Evolutionary conservation across 1,140 invertebrate genomes (phyloP).

Genomic region (Drosophila biarmipes): DNA sequence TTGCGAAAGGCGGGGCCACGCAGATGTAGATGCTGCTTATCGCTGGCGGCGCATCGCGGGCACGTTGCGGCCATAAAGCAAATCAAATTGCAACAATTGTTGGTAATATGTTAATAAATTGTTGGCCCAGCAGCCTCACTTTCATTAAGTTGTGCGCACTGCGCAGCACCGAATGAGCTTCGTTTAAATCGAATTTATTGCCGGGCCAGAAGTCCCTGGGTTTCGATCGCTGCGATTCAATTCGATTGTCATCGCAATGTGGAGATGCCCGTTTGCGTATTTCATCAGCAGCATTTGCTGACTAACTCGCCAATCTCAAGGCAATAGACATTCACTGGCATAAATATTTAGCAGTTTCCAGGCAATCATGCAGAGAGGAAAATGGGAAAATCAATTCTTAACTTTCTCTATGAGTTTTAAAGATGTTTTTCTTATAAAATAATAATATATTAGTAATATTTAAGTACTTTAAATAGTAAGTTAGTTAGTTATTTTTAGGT

Average conservation of each 20-base stretch:
- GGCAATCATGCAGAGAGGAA: slow-evolving; percentile 14
- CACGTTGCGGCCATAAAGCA: slow-evolving; percentile 77
- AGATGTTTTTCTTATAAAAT: neutral
- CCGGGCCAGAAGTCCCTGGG: slow-evolving; percentile 25
- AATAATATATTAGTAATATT: neutral
- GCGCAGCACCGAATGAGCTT: slow-evolving; percentile 44
- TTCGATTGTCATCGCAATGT: slow-evolving; percentile 28
- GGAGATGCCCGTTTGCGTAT: slow-evolving; percentile 5
- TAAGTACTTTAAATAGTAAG: no score
- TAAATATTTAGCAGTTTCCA: slow-evolving; percentile 61
- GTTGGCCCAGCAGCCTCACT: slow-evolving; percentile 61
- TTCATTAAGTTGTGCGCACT: slow-evolving; percentile 60
- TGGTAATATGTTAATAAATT: slow-evolving; percentile 83
- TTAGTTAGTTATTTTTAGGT: no score
- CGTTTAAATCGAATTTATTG: slow-evolving; percentile 63
- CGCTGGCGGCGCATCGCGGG: slow-evolving; percentile 63
- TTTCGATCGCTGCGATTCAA: slow-evolving; percentile 27
- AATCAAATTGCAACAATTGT: slow-evolving; percentile 83
- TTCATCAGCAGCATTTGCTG: slow-evolving; percentile 32
- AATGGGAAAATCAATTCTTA: neutral
- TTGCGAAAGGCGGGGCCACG: slow-evolving; percentile 28
- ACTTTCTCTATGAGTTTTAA: neutral
- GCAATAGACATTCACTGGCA: slow-evolving; percentile 47
- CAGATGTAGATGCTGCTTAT: slow-evolving; percentile 60
- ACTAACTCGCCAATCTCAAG: slow-evolving; percentile 17